These are phyloP conservation scores for Aphaenogaster floridana DNA, from an alignment of 1,140 invertebrate genomes.

Conservation along the genomic window DNA sequence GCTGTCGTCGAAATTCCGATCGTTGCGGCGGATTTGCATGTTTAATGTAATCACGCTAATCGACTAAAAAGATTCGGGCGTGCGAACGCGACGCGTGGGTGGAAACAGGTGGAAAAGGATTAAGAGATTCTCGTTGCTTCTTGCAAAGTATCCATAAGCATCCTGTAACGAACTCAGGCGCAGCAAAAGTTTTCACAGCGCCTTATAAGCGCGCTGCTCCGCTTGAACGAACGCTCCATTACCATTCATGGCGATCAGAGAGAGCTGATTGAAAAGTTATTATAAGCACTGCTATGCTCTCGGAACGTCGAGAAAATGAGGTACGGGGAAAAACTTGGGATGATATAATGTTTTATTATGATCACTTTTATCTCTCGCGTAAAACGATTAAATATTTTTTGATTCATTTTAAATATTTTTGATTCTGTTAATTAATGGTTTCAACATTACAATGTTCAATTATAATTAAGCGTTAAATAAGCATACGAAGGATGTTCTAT, in stretches of 20 bases:
- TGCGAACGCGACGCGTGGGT: background rate
- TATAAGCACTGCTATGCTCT: constrained; percentile 29
- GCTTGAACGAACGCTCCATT: constrained; percentile 59
- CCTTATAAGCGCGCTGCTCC: constrained; percentile 31
- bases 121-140: constrained; percentile 44
- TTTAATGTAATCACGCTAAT: constrained; percentile 75
- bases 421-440: background rate
- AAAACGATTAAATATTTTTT: constrained; percentile 31
- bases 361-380: constrained; percentile 32
- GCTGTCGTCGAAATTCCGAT: constrained; percentile 45
- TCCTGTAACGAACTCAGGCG: constrained; percentile 59
- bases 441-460: background rate
- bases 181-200: constrained; percentile 59
- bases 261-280: constrained; percentile 70
- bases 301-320: constrained; percentile 59
- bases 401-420: background rate
- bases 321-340: constrained; percentile 34
- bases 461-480: constrained; percentile 23
- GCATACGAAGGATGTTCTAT: background rate
- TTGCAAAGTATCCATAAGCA: constrained; percentile 55
- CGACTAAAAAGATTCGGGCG: constrained; percentile 71
- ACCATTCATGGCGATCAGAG: constrained; percentile 69
- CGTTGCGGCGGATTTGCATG: constrained; percentile 68
- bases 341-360: constrained; percentile 18
- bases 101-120: constrained; percentile 52